These are phyloP conservation scores for Oryzaephilus surinamensis DNA, from an alignment of 1,140 invertebrate genomes.

Conservation along the genomic window DNA sequence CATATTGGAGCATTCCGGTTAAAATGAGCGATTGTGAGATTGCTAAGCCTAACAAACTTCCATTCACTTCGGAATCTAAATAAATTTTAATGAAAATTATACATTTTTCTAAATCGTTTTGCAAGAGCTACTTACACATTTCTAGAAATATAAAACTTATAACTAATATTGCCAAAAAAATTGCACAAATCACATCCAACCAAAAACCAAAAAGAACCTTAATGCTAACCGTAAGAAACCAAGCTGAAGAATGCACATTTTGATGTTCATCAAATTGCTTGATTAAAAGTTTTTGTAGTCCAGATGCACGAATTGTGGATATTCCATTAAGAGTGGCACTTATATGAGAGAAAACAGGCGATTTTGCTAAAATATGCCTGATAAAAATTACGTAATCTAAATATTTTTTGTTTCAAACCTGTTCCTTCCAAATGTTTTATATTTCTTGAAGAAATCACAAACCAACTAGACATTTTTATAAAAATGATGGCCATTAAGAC, in stretches of 20 bases:
- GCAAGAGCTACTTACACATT: not conserved
- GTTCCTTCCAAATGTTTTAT: conserved; percentile 42
- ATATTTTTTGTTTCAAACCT: no score
- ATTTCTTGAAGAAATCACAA: conserved; percentile 48
- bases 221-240: no score
- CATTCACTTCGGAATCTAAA: conserved; percentile 23
- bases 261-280: no score
- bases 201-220: conserved; percentile 7
- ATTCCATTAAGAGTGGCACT: no score
- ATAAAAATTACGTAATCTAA: no score
- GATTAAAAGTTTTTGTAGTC: no score
- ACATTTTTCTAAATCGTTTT: not conserved
- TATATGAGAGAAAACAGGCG: not conserved
- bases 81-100: not conserved
- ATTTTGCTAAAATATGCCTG: no score
- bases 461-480: conserved; percentile 41
- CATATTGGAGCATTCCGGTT: conserved; percentile 77
- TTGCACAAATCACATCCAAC: not conserved
- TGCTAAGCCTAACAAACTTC: conserved; percentile 63
- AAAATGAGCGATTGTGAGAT: conserved; percentile 73
- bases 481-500: conserved; percentile 42
- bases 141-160: not conserved
- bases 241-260: no score
- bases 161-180: not conserved
- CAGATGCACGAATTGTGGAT: no score